These are phyloP conservation scores for Thamnophis sirtalis DNA, from an alignment of 2,113 vertebrate genomes.

Conservation along the genomic window DNA sequence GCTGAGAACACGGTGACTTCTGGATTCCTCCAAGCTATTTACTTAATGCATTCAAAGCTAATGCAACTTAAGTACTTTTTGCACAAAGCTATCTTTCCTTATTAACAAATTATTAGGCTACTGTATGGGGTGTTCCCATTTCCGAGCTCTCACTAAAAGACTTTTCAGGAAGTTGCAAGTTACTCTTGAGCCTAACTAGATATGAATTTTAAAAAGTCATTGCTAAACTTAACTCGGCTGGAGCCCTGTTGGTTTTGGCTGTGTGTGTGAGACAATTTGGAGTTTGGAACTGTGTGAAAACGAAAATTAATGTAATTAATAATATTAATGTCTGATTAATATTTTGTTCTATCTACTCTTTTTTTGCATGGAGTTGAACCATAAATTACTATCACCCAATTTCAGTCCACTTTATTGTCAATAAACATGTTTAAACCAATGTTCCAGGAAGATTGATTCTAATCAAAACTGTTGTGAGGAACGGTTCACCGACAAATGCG, in stretches of 20 bases:
- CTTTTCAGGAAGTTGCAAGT: background rate
- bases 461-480: background rate
- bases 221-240: background rate
- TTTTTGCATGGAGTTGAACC: background rate
- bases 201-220: background rate
- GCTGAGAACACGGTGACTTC: constrained; percentile 4
- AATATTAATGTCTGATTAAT: background rate
- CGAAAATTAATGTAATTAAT: background rate
- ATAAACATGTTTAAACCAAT: background rate
- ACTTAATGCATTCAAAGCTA: constrained; percentile 1
- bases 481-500: too few relatives aligned
- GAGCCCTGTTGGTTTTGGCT: background rate
- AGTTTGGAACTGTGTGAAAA: background rate
- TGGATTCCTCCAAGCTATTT: constrained; percentile 8
- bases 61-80: background rate
- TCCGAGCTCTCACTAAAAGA: background rate
- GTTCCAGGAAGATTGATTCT: background rate
- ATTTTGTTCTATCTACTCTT: background rate
- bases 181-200: background rate
- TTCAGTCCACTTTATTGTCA: background rate
- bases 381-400: background rate
- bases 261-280: background rate
- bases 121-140: background rate
- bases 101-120: constrained; percentile 7
- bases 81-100: background rate